Conservation (phyloP, 2,113 vertebrate genomes). For the Catharus minimus region DNA sequence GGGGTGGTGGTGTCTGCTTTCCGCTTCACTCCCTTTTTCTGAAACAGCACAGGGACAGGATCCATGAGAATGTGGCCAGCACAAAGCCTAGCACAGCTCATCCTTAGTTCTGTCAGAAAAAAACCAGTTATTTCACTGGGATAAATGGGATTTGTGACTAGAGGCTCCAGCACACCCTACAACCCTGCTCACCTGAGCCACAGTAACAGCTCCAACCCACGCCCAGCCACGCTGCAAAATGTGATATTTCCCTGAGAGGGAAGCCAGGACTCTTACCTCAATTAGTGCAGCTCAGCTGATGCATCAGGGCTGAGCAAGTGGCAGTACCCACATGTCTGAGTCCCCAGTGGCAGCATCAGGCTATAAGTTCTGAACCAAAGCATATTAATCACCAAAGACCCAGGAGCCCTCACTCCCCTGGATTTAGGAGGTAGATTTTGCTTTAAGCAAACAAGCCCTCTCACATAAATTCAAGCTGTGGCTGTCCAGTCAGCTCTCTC, state of each 20-base stretch:
- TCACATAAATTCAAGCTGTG: not conserved
- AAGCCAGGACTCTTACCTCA: constrained; percentile 20
- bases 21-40: constrained; percentile 98
- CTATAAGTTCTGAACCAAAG: constrained; percentile 49
- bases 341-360: constrained; percentile 45
- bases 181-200: constrained; percentile 35
- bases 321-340: constrained; percentile 46
- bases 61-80: accelerated
- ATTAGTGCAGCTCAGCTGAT: constrained; percentile 58
- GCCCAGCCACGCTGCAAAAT: not conserved
- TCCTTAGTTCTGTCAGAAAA: not conserved
- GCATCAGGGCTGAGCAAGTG: constrained; percentile 30
- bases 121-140: not conserved
- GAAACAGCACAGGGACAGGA: not conserved
- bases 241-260: not conserved
- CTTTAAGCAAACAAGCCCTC: constrained; percentile 10
- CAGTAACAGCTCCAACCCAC: not conserved
- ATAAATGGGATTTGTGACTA: not conserved
- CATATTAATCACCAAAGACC: constrained; percentile 54
- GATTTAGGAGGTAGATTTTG: not conserved
- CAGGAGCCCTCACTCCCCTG: not conserved
- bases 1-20: constrained; percentile 96
- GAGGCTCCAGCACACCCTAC: not conserved
- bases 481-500: not conserved
- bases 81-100: not conserved